A percentile compares a stretch with the other conserved stretches of the same genome.
Conservation (phyloP, 2,797 vertebrate species). For the Cottoperca gobio region DNA sequence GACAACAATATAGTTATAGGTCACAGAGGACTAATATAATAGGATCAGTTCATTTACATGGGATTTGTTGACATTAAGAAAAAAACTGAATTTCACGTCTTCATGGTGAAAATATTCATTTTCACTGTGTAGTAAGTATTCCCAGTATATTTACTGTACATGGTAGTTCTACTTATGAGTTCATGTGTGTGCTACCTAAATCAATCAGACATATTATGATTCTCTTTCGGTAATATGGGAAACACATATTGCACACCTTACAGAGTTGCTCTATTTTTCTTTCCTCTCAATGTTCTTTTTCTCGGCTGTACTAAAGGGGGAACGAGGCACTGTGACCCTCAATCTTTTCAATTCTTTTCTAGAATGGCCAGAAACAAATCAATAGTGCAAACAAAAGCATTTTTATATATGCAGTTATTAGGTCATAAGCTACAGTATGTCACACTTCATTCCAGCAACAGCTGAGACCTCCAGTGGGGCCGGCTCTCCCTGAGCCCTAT, state of each 20-base stretch:
- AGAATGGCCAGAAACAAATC: conserved; percentile 88
- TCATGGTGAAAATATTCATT: conserved; percentile 28
- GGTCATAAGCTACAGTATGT: conserved; percentile 99
- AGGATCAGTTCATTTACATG: background rate
- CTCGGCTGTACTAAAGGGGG: conserved; percentile 67
- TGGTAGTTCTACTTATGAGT: conserved; percentile 34
- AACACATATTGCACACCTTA: conserved; percentile 49
- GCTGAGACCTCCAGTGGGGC: conserved; percentile 87
- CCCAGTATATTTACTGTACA: conserved; percentile 42
- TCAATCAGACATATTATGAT: conserved; percentile 49
- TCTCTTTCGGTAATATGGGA: conserved; percentile 49
- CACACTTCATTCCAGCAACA: conserved; percentile 96
- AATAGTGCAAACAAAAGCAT: conserved; percentile 92
- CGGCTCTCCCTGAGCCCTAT: conserved; percentile 55
- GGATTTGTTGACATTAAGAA: background rate
- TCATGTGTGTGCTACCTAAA: conserved; percentile 32
- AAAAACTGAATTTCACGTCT: background rate
- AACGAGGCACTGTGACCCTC: conserved; percentile 59
- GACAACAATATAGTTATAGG: background rate
- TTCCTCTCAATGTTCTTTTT: conserved; percentile 62
- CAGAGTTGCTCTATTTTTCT: conserved; percentile 67
- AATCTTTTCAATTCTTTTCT: conserved; percentile 86
- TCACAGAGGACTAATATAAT: background rate
- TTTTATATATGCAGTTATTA: conserved; percentile 98
- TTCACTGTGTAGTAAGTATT: background rate